Percentiles rank a stretch among this genome's conserved stretches.
Evolutionary conservation across 2,797 vertebrate genomes (phyloP).

Genomic region (Yasuhikotakia modesta): DNA sequence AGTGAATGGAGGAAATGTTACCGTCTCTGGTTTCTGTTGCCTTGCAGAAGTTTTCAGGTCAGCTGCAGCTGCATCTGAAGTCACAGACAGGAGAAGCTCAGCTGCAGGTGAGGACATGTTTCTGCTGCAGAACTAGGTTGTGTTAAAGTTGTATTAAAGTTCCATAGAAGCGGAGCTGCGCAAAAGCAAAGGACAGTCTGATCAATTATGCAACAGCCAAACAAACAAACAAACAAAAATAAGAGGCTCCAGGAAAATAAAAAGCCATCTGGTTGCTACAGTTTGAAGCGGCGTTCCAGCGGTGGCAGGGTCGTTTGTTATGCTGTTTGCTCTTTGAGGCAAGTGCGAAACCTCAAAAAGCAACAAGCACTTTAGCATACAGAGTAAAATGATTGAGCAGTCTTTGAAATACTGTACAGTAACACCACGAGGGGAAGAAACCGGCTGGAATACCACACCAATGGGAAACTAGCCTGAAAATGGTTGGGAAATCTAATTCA

Average conservation of each 20-base stretch:
- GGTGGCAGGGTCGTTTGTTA: conserved; percentile 51
- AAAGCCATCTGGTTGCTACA: conserved; percentile 63
- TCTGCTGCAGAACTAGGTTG: conserved; percentile 36
- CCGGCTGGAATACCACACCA: not conserved
- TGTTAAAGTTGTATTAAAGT: conserved; percentile 68
- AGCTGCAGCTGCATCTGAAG: conserved; percentile 42
- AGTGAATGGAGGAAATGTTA: no score
- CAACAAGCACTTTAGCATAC: conserved; percentile 22
- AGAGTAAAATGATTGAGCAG: not conserved
- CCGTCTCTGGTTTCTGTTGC: not conserved
- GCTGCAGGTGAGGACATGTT: conserved; percentile 33
- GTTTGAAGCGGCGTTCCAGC: conserved; percentile 62
- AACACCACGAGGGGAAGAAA: not conserved
- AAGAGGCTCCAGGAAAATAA: conserved; percentile 68
- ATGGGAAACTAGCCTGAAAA: not conserved
- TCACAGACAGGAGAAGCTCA: conserved; percentile 19
- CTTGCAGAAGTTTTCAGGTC: conserved; percentile 23
- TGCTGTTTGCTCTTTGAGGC: conserved; percentile 62
- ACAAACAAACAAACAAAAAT: conserved; percentile 52
- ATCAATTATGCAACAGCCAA: conserved; percentile 75
- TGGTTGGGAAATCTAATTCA: not conserved
- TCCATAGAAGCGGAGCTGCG: conserved; percentile 74
- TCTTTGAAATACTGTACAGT: conserved; percentile 11
- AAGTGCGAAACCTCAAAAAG: conserved; percentile 57
- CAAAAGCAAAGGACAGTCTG: conserved; percentile 76